These are phyloP conservation scores for Anastrepha ludens DNA, from an alignment of 1,140 invertebrate species.

Conservation along the genomic window DNA sequence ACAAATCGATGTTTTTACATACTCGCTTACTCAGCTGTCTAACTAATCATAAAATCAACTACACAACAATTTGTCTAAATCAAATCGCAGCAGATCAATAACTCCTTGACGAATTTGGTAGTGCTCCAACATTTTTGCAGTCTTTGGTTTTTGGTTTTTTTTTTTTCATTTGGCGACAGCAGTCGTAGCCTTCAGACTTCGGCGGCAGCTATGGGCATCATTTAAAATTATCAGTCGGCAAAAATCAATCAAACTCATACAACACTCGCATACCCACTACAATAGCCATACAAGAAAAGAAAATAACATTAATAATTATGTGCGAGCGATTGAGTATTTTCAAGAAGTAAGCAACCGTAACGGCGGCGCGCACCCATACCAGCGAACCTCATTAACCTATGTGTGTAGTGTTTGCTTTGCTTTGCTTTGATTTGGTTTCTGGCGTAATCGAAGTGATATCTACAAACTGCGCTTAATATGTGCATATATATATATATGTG, in stretches of 20 bases:
- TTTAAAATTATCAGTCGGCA: conserved; percentile 49
- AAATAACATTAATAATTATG: conserved; percentile 16
- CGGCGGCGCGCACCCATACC: not conserved
- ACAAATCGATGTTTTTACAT: no score
- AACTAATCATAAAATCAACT: not conserved
- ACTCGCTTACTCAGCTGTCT: not conserved
- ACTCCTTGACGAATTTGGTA: not conserved
- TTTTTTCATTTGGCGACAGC: not conserved
- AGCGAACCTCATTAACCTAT: not conserved
- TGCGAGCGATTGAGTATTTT: not conserved
- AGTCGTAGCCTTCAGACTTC: not conserved
- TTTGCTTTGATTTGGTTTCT: not conserved
- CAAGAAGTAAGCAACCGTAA: not conserved
- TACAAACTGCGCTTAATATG: not conserved
- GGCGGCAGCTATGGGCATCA: not conserved
- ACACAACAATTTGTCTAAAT: not conserved
- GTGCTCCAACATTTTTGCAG: not conserved
- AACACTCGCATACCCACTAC: conserved; percentile 47
- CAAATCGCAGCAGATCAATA: not conserved
- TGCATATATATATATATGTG: not conserved
- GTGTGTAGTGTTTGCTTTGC: not conserved
- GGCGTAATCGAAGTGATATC: conserved; percentile 2
- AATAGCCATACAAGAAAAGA: not conserved
- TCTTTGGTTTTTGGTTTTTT: no score
- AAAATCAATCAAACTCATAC: conserved; percentile 58